Percentiles rank a stretch among this genome's conserved stretches.
Conservation (phyloP, 2,888 invertebrate genomes). For the Imbricaverruca yamaguchii region DNA sequence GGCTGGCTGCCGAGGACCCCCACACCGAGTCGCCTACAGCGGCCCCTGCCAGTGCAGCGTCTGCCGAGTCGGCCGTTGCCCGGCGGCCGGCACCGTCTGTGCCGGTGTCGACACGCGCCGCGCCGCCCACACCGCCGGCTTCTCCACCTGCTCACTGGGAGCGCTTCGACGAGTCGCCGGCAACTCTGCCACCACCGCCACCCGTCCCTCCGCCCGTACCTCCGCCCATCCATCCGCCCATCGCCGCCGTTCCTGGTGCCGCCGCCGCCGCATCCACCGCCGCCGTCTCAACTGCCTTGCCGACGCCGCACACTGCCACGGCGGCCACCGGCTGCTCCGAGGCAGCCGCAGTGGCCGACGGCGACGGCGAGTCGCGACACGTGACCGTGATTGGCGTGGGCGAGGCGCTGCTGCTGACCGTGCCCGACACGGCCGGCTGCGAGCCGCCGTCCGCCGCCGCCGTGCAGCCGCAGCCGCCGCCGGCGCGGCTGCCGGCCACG, state of each 20-base stretch:
- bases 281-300: background rate
- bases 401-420: constrained; percentile 2
- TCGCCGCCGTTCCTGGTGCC: background rate
- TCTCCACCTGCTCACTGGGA: background rate
- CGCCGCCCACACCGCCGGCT: background rate
- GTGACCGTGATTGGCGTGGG: constrained; percentile 3
- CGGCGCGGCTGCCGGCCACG: background rate
- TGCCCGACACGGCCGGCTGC: background rate
- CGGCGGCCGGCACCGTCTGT: background rate
- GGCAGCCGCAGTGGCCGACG: background rate
- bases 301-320: background rate
- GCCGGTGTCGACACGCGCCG: background rate
- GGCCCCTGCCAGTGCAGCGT: background rate
- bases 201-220: no score
- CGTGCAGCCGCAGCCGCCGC: background rate
- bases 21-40: background rate
- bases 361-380: background rate
- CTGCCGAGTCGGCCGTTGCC: background rate
- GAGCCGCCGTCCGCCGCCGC: background rate
- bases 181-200: no score
- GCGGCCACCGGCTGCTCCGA: background rate
- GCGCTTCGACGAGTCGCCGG: background rate
- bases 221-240: no score
- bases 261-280: background rate
- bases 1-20: background rate